These are phyloP conservation scores for Syrphus vitripennis DNA, from an alignment of 2,888 invertebrate species.

Conservation along the genomic window DNA sequence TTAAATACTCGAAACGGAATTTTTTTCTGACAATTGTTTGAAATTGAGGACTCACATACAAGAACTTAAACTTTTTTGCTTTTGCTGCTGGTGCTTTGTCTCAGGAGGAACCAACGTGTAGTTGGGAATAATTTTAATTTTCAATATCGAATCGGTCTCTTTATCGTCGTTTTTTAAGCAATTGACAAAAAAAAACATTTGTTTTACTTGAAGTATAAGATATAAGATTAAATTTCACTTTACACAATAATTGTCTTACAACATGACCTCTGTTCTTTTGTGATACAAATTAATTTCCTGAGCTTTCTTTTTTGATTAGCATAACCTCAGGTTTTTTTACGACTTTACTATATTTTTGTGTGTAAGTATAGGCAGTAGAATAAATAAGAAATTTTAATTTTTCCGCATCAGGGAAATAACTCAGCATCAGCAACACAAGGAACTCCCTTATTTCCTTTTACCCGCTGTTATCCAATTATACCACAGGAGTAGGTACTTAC, in stretches of 20 bases:
- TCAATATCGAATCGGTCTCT: no score
- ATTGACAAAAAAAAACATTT: no score
- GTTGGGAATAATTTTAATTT: no score
- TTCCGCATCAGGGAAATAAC: conserved; percentile 10
- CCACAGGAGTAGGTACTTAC: conserved; percentile 5
- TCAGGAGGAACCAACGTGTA: no score
- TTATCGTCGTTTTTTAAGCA: no score
- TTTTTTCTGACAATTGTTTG: no score
- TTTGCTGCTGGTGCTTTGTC: no score
- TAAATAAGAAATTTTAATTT: conserved; percentile 18
- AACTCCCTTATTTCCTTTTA: neutral
- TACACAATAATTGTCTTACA: neutral
- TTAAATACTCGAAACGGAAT: no score
- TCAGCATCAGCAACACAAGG: neutral
- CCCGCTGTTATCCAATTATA: conserved; percentile 32
- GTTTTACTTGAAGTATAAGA: no score
- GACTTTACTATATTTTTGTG: neutral
- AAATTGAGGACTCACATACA: no score
- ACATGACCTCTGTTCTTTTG: neutral
- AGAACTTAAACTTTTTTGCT: no score
- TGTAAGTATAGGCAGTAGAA: neutral
- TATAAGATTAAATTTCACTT: no score
- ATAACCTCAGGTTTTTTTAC: neutral
- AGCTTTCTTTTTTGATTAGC: neutral
- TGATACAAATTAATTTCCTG: neutral